These are phyloP conservation scores for Drosophila truncata DNA, from an alignment of 1,140 invertebrate species.

Conservation along the genomic window DNA sequence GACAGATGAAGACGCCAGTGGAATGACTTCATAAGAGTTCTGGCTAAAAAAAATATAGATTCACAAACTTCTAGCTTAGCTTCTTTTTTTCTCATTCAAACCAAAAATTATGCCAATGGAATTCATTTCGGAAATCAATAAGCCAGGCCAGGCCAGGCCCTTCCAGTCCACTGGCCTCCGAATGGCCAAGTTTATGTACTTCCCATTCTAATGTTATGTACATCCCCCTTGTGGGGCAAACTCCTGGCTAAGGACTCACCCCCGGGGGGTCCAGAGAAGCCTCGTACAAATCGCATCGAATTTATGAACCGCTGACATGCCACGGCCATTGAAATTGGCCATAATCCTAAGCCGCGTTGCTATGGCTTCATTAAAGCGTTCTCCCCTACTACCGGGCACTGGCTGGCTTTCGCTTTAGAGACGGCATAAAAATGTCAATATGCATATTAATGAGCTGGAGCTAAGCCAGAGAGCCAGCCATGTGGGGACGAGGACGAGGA, in stretches of 20 bases:
- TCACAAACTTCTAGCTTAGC: slow-evolving; percentile 4
- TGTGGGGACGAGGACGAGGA: slow-evolving; percentile 6
- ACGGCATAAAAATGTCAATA: slow-evolving; percentile 74
- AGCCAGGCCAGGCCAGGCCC: not conserved
- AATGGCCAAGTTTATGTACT: slow-evolving; percentile 31
- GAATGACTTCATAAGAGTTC: slow-evolving; percentile 26
- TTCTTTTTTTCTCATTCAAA: not conserved
- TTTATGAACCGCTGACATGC: slow-evolving; percentile 78
- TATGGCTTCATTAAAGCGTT: slow-evolving; percentile 75
- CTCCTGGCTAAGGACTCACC: not conserved
- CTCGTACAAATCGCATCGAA: slow-evolving; percentile 47
- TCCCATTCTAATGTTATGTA: slow-evolving; percentile 29
- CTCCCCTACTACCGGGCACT: slow-evolving; percentile 21
- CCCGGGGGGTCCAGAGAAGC: slow-evolving; percentile 6
- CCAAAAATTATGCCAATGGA: slow-evolving; percentile 1
- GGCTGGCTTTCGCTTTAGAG: slow-evolving; percentile 43
- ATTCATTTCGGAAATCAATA: slow-evolving; percentile 17
- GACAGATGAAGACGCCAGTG: slow-evolving; percentile 14
- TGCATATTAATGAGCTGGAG: slow-evolving; percentile 73
- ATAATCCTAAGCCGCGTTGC: slow-evolving; percentile 62
- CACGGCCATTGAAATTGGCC: slow-evolving; percentile 64
- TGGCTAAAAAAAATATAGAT: slow-evolving; percentile 10
- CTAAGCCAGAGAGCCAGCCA: slow-evolving; percentile 5
- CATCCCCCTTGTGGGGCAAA: slow-evolving; percentile 5
- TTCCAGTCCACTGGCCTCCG: slow-evolving; percentile 5